phyloP scores from a whole-genome alignment of 2,888 invertebrate genomes.

The Lithosia quadra region DNA sequence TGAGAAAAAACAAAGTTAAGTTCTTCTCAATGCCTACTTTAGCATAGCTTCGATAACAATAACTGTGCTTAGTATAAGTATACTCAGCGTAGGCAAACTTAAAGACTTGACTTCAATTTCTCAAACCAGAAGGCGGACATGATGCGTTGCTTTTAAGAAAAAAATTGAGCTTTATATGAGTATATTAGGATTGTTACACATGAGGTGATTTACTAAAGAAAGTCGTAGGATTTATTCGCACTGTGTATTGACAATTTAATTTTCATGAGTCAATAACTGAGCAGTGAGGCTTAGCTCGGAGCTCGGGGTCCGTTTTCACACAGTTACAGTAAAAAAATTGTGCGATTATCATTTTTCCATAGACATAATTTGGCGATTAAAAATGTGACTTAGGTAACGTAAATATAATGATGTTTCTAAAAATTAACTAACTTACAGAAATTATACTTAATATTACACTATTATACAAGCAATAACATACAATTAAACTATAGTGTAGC shows the following conservation, averaged over 20 bases:
- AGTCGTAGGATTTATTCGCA: constrained; percentile 5
- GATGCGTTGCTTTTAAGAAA: constrained; percentile 57
- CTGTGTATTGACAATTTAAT: neutral
- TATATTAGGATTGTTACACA: constrained; percentile 18
- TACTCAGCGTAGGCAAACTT: neutral
- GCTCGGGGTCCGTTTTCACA: no score
- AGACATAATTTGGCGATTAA: no score
- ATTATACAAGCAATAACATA: constrained; percentile 47
- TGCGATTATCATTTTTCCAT: no score
- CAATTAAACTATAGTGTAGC: neutral
- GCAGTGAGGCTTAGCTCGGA: no score
- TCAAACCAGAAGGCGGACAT: neutral
- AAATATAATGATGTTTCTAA: constrained; percentile 15
- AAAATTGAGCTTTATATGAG: constrained; percentile 40
- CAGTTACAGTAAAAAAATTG: no score
- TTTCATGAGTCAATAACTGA: no score
- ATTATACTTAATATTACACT: constrained; percentile 32
- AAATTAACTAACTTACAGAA: constrained; percentile 14
- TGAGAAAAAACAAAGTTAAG: neutral
- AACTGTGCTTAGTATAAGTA: neutral
- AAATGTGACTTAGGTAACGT: neutral
- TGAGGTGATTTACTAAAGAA: constrained; percentile 10
- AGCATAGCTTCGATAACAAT: neutral
- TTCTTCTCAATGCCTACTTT: neutral
- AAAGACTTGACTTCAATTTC: neutral